These are phyloP conservation scores for Proteles cristata DNA, from an alignment of 2,113 vertebrate species.

Conservation along the genomic window DNA sequence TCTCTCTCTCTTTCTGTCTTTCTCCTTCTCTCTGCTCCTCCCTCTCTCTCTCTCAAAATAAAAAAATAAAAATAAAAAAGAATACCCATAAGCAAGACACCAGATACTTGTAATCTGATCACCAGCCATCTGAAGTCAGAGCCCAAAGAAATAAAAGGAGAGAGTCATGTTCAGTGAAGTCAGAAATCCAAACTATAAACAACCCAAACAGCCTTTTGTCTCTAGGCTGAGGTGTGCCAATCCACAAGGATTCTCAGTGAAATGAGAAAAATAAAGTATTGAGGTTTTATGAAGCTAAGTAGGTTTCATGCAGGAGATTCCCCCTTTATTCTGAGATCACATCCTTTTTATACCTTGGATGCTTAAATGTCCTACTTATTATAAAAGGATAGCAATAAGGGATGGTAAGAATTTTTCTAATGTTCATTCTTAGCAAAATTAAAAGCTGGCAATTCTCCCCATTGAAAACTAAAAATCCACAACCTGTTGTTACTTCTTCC, in stretches of 20 bases:
- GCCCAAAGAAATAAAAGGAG: not conserved
- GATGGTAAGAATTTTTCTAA: not conserved
- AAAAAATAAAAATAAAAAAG: not conserved
- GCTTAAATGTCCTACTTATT: not conserved
- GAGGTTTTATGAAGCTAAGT: not conserved
- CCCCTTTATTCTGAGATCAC: constrained; percentile 1
- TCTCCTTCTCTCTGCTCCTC: too few relatives aligned
- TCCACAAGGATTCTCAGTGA: not conserved
- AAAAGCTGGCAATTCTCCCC: not conserved
- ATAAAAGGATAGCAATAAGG: not conserved
- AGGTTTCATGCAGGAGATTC: not conserved
- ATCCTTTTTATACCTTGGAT: not conserved
- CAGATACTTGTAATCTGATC: not conserved
- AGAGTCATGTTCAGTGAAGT: not conserved
- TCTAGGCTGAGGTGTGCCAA: not conserved
- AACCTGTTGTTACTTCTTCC: not conserved
- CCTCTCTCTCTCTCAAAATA: too few relatives aligned
- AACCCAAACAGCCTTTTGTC: not conserved
- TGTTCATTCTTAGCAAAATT: not conserved
- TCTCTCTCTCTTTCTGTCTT: too few relatives aligned
- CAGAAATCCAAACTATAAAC: not conserved
- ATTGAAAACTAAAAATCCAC: constrained; percentile 17
- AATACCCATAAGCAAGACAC: not conserved
- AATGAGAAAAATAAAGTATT: not conserved
- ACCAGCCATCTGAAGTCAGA: not conserved